A percentile compares a stretch with the other conserved stretches of the same genome.
Evolutionary conservation across 2,797 vertebrate genomes (phyloP).

Genomic region (Ibycter americanus): DNA sequence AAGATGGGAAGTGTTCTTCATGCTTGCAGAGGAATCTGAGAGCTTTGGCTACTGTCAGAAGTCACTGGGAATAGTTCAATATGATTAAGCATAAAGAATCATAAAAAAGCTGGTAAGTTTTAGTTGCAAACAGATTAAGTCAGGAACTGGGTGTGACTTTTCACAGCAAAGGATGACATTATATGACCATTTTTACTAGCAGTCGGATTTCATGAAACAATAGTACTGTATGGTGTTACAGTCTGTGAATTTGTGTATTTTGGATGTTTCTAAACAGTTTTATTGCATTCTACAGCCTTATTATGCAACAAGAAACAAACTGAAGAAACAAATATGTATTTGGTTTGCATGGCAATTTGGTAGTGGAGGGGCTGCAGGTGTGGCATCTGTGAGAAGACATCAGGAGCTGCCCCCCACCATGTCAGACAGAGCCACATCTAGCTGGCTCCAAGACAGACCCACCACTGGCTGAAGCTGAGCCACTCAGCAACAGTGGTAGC

Average conservation of each 20-base stretch:
- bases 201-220: background rate
- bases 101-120: background rate
- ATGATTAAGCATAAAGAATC: background rate
- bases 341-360: background rate
- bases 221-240: background rate
- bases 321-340: background rate
- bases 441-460: background rate
- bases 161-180: background rate
- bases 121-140: background rate
- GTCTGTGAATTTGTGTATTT: background rate
- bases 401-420: background rate
- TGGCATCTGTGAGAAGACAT: background rate
- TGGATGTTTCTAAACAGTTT: background rate
- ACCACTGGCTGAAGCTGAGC: background rate
- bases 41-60: background rate
- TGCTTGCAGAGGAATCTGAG: background rate
- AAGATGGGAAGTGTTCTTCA: background rate
- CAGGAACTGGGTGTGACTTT: background rate
- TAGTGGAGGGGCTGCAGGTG: background rate
- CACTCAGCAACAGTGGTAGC: fast-evolving
- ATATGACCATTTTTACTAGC: background rate
- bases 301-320: background rate
- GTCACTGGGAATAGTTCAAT: background rate
- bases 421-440: background rate
- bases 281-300: background rate